Conservation (phyloP, 1,140 invertebrate species). For the Aphaenogaster floridana region DNA sequence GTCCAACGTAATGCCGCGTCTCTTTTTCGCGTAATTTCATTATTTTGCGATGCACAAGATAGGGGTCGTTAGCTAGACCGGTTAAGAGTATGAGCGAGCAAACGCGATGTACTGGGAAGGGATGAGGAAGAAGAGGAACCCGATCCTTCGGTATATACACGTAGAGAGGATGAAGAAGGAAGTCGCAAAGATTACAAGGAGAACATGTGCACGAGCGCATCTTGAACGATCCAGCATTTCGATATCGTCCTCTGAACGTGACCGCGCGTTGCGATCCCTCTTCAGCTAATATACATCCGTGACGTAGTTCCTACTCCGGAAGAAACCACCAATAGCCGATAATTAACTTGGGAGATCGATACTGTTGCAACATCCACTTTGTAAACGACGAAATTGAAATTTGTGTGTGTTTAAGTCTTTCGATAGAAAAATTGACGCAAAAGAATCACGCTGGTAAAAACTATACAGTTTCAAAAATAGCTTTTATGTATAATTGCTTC, state of each 20-base stretch:
- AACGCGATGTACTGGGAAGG: conserved; percentile 18
- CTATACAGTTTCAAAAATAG: neutral
- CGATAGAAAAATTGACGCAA: neutral
- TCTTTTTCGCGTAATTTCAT: conserved; percentile 83
- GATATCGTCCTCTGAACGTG: conserved; percentile 74
- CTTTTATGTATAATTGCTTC: neutral
- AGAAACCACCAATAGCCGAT: conserved; percentile 14
- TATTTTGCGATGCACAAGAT: conserved; percentile 81
- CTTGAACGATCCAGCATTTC: conserved; percentile 73
- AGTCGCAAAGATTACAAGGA: conserved; percentile 72
- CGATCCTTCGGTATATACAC: conserved; percentile 44
- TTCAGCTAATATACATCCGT: conserved; percentile 3
- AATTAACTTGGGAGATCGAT: conserved; percentile 37
- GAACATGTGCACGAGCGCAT: conserved; percentile 74
- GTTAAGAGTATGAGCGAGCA: conserved; percentile 57
- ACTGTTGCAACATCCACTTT: neutral
- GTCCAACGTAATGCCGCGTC: conserved; percentile 55
- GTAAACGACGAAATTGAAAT: neutral
- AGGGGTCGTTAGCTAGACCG: conserved; percentile 74
- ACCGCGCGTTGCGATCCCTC: conserved; percentile 49
- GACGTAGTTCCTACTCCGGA: conserved; percentile 29
- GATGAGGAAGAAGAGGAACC: conserved; percentile 56
- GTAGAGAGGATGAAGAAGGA: conserved; percentile 42
- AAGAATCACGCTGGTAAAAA: neutral
- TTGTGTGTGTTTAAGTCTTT: neutral